Evolutionary conservation across 2,888 invertebrate genomes (phyloP), one percentile per base, ranked within the genome.

Genomic region (Tuberolachnus salignus): DNA sequence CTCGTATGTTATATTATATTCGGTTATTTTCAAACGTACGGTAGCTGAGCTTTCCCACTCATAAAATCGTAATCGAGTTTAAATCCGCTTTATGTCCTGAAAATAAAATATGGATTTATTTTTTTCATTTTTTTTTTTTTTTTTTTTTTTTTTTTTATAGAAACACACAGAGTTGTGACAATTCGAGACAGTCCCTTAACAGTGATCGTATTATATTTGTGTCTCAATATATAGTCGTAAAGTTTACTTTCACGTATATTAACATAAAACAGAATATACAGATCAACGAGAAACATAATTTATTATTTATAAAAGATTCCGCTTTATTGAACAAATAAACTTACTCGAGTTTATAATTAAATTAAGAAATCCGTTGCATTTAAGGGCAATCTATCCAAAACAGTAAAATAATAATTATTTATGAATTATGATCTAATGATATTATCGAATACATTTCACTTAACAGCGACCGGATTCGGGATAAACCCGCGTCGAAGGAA

Each of bases 11-110:
- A 34, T 34, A n/a, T n/a, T n/a, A 34, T 34, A 34, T 46, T 51
- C 49, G 61, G 34, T 34, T 61, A 49, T 73, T 53, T 73, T 51
- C 34, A 10, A 51, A 42, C 51, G 26, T 51, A 51, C 61, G 34
- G 57, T 46, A 26, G 23, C 34, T 34, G 34, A 55, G 19, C 23
- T 75, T 66, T 46, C 6, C 11, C 26, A 75, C 67, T 75, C 67
- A 16, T 75, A 75, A 75, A 75, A 75, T 34, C 46, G 64, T 34
- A 59, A 67, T 75, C 26, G 57, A 75, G 67, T 67, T 75, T 67
- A 67, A 75, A 67, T 75, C 64, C 67, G 16, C 67, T 75, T 67
- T 57, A 67, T 59, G 49, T 67, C 14, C 26, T 26, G 23, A 49
- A 75, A 55, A 66, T 46, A 75, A 75, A 75, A 75, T 75, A 67